These are phyloP conservation scores for Ypsolopha scabrella DNA, from an alignment of 2,888 invertebrate genomes.

Conservation along the genomic window DNA sequence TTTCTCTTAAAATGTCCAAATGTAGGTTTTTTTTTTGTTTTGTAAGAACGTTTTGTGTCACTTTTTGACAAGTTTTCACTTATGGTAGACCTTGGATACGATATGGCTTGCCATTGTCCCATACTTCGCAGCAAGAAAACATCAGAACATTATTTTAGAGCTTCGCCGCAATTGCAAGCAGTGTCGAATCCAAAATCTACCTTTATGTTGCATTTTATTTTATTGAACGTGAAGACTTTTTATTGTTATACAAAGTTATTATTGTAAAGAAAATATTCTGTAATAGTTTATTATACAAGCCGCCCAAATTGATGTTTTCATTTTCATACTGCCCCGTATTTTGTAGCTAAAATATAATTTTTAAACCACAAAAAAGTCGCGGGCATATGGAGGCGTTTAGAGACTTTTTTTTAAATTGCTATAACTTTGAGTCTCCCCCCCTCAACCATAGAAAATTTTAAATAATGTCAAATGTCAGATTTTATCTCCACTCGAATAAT, in stretches of 20 bases:
- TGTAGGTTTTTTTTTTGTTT: conserved; percentile 13
- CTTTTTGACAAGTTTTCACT: conserved; percentile 37
- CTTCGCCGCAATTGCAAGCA: no score
- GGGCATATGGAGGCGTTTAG: no score
- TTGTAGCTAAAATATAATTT: background rate
- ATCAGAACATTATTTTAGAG: no score
- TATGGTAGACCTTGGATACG: conserved; percentile 6
- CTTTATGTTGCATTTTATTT: conserved; percentile 56
- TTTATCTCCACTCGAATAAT: no score
- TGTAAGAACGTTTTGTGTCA: conserved; percentile 39
- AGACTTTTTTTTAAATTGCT: no score
- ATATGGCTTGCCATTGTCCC: no score
- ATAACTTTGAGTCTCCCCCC: no score
- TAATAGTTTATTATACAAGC: conserved; percentile 63
- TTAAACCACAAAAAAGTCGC: no score
- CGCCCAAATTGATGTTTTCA: conserved; percentile 38
- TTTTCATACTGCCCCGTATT: conserved; percentile 5
- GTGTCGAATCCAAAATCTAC: no score
- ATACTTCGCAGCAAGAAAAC: no score
- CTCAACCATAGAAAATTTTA: no score
- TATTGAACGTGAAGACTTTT: conserved; percentile 51
- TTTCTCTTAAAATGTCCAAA: background rate
- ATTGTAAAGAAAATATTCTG: conserved; percentile 54
- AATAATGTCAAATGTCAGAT: no score
- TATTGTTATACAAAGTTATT: conserved; percentile 57